Conservation (phyloP, 2,113 vertebrate species). For the Xiphophorus maculatus region DNA sequence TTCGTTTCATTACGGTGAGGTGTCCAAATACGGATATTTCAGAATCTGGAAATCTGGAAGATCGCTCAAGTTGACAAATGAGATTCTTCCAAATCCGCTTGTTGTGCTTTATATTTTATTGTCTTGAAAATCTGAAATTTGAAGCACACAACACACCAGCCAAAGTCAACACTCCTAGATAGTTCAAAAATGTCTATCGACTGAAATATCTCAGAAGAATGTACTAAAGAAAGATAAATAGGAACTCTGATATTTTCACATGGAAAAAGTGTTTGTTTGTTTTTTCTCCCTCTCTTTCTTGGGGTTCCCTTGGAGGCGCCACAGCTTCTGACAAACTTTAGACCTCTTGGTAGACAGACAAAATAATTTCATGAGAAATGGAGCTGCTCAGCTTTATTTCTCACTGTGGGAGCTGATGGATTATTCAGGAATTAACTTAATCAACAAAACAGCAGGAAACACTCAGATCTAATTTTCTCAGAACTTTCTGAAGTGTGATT, state of each 20-base stretch:
- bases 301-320: background rate
- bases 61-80: slow-evolving; percentile 28
- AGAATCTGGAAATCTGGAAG: slow-evolving; percentile 25
- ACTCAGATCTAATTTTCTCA: slow-evolving; percentile 5
- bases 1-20: background rate
- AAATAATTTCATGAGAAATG: slow-evolving; percentile 39
- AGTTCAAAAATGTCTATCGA: slow-evolving; percentile 14
- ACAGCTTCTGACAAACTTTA: slow-evolving; percentile 26
- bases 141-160: slow-evolving; percentile 38
- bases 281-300: slow-evolving; percentile 13
- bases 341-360: slow-evolving; percentile 23
- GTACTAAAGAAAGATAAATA: slow-evolving; percentile 23
- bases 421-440: slow-evolving; percentile 32
- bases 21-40: slow-evolving; percentile 21
- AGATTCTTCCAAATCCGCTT: slow-evolving; percentile 35
- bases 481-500: slow-evolving; percentile 17
- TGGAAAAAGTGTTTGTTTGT: slow-evolving; percentile 6
- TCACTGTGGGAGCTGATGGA: slow-evolving; percentile 32
- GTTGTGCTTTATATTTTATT: slow-evolving; percentile 23
- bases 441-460: slow-evolving; percentile 44
- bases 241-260: slow-evolving; percentile 18
- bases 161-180: slow-evolving; percentile 45
- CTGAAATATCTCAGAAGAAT: slow-evolving; percentile 11
- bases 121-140: slow-evolving; percentile 37
- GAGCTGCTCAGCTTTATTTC: slow-evolving; percentile 35